Evolutionary conservation across 2,797 vertebrate species (phyloP), one percentile per base, ranked within the genome.

Genomic region (Kryptolebias ocellatus): DNA sequence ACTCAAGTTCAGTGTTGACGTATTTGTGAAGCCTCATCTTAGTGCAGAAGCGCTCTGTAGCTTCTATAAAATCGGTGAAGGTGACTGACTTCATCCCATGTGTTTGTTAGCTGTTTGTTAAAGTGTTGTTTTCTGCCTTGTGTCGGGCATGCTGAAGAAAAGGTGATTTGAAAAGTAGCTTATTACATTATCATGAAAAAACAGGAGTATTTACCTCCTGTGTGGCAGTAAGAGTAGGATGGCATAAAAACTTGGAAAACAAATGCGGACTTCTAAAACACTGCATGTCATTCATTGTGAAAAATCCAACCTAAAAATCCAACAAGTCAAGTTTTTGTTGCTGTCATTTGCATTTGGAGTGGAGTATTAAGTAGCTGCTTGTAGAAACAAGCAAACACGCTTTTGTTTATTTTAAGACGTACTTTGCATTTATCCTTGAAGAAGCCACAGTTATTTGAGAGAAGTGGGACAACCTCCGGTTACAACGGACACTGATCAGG

Each of bases 401-500:
- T 42, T 12, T 42, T 42, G 39, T 42, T 39, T 11, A 34, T 34
- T 7, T 24, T 34, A 34, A 34, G 34, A 34, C 9, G 34, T 7
- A 34, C 9, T 34, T 34, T 34, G 6, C 6, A 34, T 34, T 34
- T 34, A 5, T 34, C 20, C 34, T 16, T 5, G 4, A 46, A 8
- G 17, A 24, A 45, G 16, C 27, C 42, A 17, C 64, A 24, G 67
- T 56, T 4, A 2, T 34, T 76, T 55, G 37, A 14, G 34, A 42
- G 55, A 71, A 74, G 18, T 61, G 57, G 52, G 46, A 81, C 65
- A 31, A 24, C 60, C 68, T 2, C 64, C 52, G 45, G 72, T 83
- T 65, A 54, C n/a, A 17, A 65, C 60, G 69, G 68, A 70, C 51
- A 47, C 49, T 63, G 15, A 67, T 53, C 85, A 81, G 84, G 77